Evolutionary conservation across 1,140 invertebrate genomes (phyloP).

Genomic region (Halyomorpha halys): DNA sequence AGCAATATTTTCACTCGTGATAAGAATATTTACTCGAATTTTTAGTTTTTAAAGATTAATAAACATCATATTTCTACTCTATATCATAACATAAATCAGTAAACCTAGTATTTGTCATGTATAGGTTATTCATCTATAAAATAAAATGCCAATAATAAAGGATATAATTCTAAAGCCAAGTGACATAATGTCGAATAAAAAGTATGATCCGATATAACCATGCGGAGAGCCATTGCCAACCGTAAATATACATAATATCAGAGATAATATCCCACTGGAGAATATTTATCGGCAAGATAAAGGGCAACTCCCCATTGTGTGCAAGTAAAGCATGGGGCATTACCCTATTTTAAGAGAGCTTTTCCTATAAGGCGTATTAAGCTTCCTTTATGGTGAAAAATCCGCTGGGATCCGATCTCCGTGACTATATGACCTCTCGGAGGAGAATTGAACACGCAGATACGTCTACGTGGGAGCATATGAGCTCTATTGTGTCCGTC

Average conservation of each 20-base stretch:
- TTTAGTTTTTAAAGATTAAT: too few species aligned
- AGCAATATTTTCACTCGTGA: too few species aligned
- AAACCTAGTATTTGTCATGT: too few species aligned
- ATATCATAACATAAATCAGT: too few species aligned
- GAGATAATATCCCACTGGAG: constrained; percentile 11
- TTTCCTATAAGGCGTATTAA: constrained; percentile 12
- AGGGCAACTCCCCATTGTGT: neutral
- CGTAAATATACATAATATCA: neutral
- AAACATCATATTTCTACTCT: too few species aligned
- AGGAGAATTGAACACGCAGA: constrained; percentile 1
- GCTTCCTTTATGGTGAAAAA: constrained; percentile 2
- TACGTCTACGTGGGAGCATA: neutral
- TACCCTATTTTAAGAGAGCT: constrained; percentile 14
- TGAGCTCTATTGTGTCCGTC: neutral
- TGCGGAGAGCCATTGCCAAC: constrained; percentile 1
- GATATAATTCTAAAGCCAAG: too few species aligned
- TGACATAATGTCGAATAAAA: too few species aligned
- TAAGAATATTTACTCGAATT: too few species aligned
- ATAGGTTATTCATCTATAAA: too few species aligned
- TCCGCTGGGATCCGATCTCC: constrained; percentile 9
- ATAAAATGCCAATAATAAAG: too few species aligned
- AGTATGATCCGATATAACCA: too few species aligned
- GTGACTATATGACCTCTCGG: neutral
- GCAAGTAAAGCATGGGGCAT: neutral
- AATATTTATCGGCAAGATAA: constrained; percentile 15